Evolutionary conservation across 2,797 vertebrate species (phyloP).

Genomic region (Pogonophryne albipinna): DNA sequence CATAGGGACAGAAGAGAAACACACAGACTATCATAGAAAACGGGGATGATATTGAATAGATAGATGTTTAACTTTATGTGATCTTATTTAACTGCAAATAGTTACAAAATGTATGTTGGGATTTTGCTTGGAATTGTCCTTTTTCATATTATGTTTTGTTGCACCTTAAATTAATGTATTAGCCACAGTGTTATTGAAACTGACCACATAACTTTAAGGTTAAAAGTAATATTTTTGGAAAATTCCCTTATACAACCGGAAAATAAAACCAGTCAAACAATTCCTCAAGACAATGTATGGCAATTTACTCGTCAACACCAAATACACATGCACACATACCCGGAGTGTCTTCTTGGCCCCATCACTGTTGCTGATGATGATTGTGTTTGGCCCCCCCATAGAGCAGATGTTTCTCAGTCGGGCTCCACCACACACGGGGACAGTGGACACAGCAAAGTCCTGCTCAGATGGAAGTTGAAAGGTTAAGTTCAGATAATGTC

Average conservation of each 20-base stretch:
- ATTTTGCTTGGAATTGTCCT: not conserved
- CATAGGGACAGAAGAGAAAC: not conserved
- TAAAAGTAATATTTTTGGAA: not conserved
- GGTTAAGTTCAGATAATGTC: constrained; percentile 11
- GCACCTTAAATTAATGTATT: not conserved
- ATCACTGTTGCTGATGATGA: constrained; percentile 88
- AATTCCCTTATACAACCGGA: too few species aligned
- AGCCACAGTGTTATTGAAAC: not conserved
- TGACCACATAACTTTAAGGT: not conserved
- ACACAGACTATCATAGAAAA: not conserved
- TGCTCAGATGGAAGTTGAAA: constrained; percentile 55
- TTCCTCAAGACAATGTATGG: not conserved
- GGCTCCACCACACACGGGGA: constrained; percentile 87
- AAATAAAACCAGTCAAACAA: too few species aligned
- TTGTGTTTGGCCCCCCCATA: constrained; percentile 92
- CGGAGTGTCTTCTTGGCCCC: constrained; percentile 89
- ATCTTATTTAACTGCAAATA: not conserved
- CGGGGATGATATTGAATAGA: not conserved
- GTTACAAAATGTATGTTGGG: not conserved
- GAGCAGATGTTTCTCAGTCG: constrained; percentile 92
- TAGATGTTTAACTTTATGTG: not conserved
- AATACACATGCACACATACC: constrained; percentile 67
- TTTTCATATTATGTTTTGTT: not conserved
- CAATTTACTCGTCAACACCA: not conserved
- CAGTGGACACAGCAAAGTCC: constrained; percentile 93